Percentiles rank a stretch among this genome's conserved stretches.
Conservation (phyloP, 2,113 vertebrate genomes). For the Percina caprodes region DNA sequence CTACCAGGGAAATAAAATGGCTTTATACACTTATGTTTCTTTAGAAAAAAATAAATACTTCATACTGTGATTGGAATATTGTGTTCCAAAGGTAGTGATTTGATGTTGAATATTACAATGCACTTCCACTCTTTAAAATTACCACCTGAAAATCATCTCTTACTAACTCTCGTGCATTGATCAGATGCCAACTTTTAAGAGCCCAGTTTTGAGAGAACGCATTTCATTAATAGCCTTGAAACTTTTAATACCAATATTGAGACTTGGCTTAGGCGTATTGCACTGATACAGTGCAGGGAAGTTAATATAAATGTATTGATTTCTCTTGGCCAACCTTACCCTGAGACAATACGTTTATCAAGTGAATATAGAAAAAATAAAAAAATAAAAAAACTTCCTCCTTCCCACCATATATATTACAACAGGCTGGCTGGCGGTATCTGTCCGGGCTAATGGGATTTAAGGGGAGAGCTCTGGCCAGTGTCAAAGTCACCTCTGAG, state of each 20-base stretch:
- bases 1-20: not conserved
- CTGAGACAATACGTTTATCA: conserved; percentile 37
- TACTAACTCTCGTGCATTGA: not conserved
- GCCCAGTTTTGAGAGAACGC: too few relatives aligned
- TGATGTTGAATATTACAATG: not conserved
- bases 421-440: conserved; percentile 47
- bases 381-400: not conserved
- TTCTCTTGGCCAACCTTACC: conserved; percentile 16
- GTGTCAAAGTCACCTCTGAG: conserved; percentile 85
- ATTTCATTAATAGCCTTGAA: conserved; percentile 26
- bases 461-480: conserved; percentile 74
- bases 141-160: not conserved
- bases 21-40: not conserved
- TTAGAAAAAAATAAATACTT: not conserved
- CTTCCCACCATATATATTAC: conserved; percentile 47
- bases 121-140: not conserved
- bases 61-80: not conserved
- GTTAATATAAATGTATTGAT: conserved; percentile 55
- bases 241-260: conserved; percentile 24
- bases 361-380: conserved; percentile 22
- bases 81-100: not conserved
- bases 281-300: conserved; percentile 18
- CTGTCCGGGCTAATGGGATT: conserved; percentile 69
- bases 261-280: conserved; percentile 13
- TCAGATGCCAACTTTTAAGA: conserved; percentile 5